A percentile compares a stretch with the other conserved stretches of the same genome.
Conservation (phyloP, 1,140 invertebrate species). For the Neodiprion virginianus region DNA sequence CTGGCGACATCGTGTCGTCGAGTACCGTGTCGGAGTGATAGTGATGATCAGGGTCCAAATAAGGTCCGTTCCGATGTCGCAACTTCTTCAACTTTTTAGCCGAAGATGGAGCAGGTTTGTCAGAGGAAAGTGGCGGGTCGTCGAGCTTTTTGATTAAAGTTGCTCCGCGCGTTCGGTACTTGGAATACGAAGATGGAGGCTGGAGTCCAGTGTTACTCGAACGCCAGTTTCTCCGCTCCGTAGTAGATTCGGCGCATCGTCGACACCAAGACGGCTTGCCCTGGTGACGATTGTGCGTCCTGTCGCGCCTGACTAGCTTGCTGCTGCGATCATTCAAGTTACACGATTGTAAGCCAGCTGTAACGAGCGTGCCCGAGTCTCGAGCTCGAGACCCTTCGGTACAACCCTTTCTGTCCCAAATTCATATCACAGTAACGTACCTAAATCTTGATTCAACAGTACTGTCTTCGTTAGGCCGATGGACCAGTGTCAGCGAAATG, state of each 20-base stretch:
- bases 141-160: not conserved
- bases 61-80: not conserved
- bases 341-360: not conserved
- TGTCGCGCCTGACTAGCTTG: not conserved
- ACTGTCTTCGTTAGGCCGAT: not conserved
- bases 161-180: not conserved
- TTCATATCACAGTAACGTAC: not conserved
- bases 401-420: no score
- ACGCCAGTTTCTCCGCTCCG: constrained; percentile 5
- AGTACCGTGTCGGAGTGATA: constrained; percentile 8
- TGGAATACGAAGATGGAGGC: not conserved
- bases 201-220: not conserved
- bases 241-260: not conserved
- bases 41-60: not conserved
- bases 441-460: not conserved
- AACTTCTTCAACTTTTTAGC: not conserved
- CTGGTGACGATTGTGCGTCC: constrained; percentile 6
- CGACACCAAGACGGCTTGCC: constrained; percentile 4
- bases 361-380: not conserved
- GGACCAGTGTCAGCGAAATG: not conserved
- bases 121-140: not conserved
- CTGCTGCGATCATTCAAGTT: not conserved
- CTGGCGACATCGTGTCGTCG: constrained; percentile 6
- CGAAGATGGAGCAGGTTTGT: not conserved
- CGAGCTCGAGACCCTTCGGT: no score